These are phyloP conservation scores for Myocastor coypus DNA, from an alignment of 2,113 vertebrate species.

Conservation along the genomic window DNA sequence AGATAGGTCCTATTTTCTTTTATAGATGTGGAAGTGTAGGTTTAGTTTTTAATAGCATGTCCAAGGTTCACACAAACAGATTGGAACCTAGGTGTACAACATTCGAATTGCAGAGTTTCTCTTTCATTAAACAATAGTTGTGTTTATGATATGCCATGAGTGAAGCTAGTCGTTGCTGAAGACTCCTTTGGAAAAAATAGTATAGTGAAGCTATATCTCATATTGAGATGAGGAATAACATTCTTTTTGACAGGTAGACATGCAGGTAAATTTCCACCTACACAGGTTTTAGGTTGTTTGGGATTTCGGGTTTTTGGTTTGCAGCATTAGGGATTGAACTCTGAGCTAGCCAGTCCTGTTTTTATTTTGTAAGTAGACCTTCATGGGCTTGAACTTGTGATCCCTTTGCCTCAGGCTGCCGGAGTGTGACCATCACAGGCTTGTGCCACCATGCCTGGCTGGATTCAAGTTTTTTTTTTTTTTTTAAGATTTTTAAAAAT, in stretches of 20 bases:
- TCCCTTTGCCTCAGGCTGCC: background rate
- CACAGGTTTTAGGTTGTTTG: background rate
- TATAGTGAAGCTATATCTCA: background rate
- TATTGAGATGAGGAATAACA: background rate
- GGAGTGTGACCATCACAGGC: background rate
- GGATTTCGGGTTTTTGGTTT: background rate
- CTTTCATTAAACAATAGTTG: background rate
- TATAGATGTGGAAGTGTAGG: background rate
- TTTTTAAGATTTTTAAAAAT: no score
- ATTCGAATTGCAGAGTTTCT: background rate
- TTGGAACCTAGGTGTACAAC: background rate
- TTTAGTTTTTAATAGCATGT: constrained; percentile 8
- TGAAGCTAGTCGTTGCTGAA: background rate
- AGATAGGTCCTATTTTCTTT: background rate
- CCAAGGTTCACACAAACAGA: background rate
- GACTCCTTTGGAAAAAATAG: background rate
- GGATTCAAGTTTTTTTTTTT: constrained; percentile 10
- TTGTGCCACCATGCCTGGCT: background rate
- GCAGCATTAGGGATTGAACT: background rate
- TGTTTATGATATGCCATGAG: background rate
- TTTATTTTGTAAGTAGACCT: background rate
- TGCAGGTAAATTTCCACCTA: background rate
- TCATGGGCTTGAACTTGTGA: background rate
- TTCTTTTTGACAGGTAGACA: background rate
- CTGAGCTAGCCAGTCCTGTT: background rate